Evolutionary conservation across 2,797 vertebrate species (phyloP).

Genomic region (Mycteria americana): DNA sequence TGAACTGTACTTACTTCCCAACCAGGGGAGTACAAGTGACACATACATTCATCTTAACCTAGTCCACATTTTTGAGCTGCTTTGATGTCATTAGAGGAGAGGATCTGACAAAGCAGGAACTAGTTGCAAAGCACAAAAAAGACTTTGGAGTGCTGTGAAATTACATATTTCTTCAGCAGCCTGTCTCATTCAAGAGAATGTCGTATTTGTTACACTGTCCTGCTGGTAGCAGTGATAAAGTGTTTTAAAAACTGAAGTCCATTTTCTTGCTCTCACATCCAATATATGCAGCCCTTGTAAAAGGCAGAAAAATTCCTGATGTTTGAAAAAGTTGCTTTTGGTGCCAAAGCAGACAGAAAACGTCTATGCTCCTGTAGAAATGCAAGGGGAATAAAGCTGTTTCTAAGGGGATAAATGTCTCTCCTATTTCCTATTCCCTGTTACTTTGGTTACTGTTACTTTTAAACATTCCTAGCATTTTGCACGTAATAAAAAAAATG

Average conservation of each 20-base stretch:
- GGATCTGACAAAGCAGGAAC: not conserved
- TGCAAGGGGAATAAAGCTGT: slow-evolving; percentile 49
- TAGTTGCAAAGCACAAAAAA: not conserved
- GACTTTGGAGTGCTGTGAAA: not conserved
- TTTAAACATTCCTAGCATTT: slow-evolving; percentile 69
- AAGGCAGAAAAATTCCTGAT: slow-evolving; percentile 55
- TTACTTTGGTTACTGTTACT: slow-evolving; percentile 68
- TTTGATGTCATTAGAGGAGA: not conserved
- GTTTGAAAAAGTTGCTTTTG: slow-evolving; percentile 43
- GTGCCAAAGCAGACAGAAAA: slow-evolving; percentile 67
- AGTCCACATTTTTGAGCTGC: not conserved
- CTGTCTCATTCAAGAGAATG: not conserved
- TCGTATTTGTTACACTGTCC: not conserved
- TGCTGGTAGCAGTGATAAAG: slow-evolving; percentile 22
- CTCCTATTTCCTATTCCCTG: slow-evolving; percentile 59
- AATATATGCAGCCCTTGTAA: slow-evolving; percentile 33
- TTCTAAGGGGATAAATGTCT: slow-evolving; percentile 64
- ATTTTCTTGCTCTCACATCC: slow-evolving; percentile 31
- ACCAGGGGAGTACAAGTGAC: not conserved
- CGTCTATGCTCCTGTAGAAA: slow-evolving; percentile 28
- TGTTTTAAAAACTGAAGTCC: slow-evolving; percentile 13
- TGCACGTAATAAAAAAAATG: slow-evolving; percentile 58
- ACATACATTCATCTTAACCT: not conserved
- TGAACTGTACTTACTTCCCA: not conserved
- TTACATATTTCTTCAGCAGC: not conserved